Percentiles rank a stretch among this genome's conserved stretches.
Conservation (phyloP, 2,888 invertebrate genomes). For the Habroteleia sp. region DNA sequence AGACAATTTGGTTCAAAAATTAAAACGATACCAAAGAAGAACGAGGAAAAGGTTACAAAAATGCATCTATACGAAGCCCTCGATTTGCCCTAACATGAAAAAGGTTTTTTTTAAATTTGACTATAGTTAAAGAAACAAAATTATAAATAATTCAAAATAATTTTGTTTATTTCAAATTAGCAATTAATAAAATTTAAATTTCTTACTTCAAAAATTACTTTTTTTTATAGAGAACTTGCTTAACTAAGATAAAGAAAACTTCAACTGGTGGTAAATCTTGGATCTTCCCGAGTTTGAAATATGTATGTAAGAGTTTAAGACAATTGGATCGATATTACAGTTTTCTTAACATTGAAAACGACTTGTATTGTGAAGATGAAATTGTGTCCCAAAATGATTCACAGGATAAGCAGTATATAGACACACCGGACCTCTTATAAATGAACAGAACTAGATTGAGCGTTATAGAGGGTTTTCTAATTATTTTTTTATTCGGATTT, state of each 20-base stretch:
- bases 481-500: slow-evolving; percentile 26
- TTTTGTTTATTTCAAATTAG: no score
- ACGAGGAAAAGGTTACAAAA: slow-evolving; percentile 3
- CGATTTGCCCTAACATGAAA: slow-evolving; percentile 8
- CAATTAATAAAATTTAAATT: no score
- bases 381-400: slow-evolving; percentile 10
- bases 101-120: slow-evolving; percentile 38
- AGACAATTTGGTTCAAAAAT: slow-evolving; percentile 20
- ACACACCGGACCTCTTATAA: no score
- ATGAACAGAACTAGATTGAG: no score
- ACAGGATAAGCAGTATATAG: no score
- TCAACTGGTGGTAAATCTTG: slow-evolving; percentile 66
- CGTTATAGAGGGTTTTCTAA: no score
- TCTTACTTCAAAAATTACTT: no score
- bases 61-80: slow-evolving; percentile 11
- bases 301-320: slow-evolving; percentile 17
- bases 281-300: slow-evolving; percentile 71
- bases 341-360: slow-evolving; percentile 13
- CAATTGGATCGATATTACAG: slow-evolving; percentile 29
- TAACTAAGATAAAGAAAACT: slow-evolving; percentile 62
- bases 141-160: no score
- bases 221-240: slow-evolving; percentile 65
- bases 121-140: no score
- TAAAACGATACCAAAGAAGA: slow-evolving; percentile 29
- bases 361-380: slow-evolving; percentile 30